A percentile compares a stretch with the other conserved stretches of the same genome.
phyloP scores from a whole-genome alignment of 2,888 invertebrate genomes.

The Gari tellinella region DNA sequence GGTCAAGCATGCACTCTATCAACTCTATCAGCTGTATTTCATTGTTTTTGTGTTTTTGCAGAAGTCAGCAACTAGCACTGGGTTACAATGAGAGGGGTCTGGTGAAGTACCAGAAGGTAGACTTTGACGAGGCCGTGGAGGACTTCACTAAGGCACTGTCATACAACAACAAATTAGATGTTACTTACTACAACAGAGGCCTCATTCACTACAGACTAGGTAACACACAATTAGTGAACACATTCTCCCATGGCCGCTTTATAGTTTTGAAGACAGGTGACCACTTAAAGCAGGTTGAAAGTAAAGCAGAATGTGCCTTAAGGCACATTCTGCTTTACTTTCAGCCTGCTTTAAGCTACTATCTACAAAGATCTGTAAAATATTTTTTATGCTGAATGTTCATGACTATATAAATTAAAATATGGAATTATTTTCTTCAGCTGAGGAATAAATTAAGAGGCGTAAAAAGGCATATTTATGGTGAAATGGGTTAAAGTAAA shows the following conservation, averaged over 20 bases:
- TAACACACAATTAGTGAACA: slow-evolving; percentile 53
- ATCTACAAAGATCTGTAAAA: too few relatives aligned
- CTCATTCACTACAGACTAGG: slow-evolving; percentile 84
- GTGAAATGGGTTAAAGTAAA: background rate
- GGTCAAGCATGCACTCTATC: too few relatives aligned
- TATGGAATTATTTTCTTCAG: background rate
- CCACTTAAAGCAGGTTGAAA: too few relatives aligned
- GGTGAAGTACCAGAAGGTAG: slow-evolving; percentile 82
- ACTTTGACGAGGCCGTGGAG: slow-evolving; percentile 83
- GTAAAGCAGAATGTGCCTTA: too few relatives aligned
- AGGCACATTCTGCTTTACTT: too few relatives aligned
- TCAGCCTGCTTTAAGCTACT: too few relatives aligned
- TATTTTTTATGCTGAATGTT: too few relatives aligned
- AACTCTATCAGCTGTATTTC: too few relatives aligned
- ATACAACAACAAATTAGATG: slow-evolving; percentile 66
- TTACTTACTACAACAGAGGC: slow-evolving; percentile 84
- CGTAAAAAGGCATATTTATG: too few relatives aligned
- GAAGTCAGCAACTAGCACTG: slow-evolving; percentile 62
- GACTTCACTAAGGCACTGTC: slow-evolving; percentile 82
- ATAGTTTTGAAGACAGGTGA: too few relatives aligned
- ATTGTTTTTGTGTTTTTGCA: slow-evolving; percentile 42
- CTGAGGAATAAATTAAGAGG: too few relatives aligned
- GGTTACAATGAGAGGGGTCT: slow-evolving; percentile 84
- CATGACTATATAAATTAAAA: too few relatives aligned
- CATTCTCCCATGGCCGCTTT: background rate